A percentile compares a stretch with the other conserved stretches of the same genome.
Conservation (phyloP, 1,140 invertebrate genomes). For the Leptinotarsa lineolata region DNA sequence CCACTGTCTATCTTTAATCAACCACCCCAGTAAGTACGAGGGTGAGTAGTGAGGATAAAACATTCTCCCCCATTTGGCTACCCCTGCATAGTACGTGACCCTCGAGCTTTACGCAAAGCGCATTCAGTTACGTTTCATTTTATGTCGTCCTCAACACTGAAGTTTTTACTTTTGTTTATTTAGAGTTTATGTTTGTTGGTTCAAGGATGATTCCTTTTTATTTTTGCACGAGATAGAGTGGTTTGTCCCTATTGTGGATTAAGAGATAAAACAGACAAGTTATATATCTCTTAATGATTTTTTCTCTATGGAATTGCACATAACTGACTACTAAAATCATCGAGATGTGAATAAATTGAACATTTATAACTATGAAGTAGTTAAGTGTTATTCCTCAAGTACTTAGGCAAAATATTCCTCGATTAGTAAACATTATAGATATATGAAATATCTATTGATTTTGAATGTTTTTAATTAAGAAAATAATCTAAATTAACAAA, state of each 20-base stretch:
- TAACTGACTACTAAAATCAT: too few relatives aligned
- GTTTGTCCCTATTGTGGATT: background rate
- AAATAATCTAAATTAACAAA: too few relatives aligned
- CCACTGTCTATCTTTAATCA: conserved; percentile 39
- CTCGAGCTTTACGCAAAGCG: conserved; percentile 18
- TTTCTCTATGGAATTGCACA: too few relatives aligned
- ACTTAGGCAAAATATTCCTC: too few relatives aligned
- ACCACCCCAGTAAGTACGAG: conserved; percentile 27
- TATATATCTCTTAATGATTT: too few relatives aligned
- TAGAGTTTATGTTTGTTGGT: conserved; percentile 14
- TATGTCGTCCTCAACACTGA: conserved; percentile 16
- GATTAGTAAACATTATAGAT: too few relatives aligned
- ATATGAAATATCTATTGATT: too few relatives aligned
- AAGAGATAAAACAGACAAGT: background rate
- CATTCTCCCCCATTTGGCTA: conserved; percentile 2
- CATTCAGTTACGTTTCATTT: conserved; percentile 21
- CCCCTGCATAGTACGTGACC: conserved; percentile 17
- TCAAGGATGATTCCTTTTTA: background rate
- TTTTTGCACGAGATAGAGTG: conserved; percentile 4
- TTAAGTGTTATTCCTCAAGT: too few relatives aligned
- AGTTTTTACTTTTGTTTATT: conserved; percentile 13
- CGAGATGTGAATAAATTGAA: too few relatives aligned
- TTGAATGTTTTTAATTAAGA: too few relatives aligned
- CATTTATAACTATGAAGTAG: too few relatives aligned
- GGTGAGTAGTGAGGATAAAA: conserved; percentile 21